A percentile compares a stretch with the other conserved stretches of the same genome.
Conservation (phyloP, 2,113 vertebrate genomes). For the Stegostoma tigrinum region DNA sequence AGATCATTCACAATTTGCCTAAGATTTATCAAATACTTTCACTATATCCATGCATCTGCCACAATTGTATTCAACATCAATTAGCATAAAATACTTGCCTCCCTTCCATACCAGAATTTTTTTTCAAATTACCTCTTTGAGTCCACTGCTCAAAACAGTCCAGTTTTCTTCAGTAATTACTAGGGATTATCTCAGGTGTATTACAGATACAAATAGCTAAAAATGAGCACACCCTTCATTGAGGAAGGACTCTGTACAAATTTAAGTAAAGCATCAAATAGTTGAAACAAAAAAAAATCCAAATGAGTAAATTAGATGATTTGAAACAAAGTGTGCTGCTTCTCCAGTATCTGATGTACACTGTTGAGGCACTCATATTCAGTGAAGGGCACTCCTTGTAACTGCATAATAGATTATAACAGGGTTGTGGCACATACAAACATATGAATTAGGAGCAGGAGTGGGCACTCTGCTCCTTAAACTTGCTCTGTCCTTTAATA, state of each 20-base stretch:
- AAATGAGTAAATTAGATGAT: neutral
- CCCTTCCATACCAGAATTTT: neutral
- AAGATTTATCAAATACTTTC: neutral
- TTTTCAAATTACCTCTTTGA: neutral
- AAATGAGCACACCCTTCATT: neutral
- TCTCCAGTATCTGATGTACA: neutral
- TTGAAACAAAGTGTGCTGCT: neutral
- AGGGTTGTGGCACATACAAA: neutral
- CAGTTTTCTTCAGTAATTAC: neutral
- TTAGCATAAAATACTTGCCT: neutral
- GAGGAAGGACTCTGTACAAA: neutral
- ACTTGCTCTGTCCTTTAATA: no score
- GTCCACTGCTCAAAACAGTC: neutral
- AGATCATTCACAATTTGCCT: neutral
- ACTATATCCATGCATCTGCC: neutral
- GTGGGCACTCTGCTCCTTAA: no score
- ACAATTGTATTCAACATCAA: neutral
- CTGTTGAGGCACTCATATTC: neutral
- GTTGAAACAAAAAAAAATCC: neutral
- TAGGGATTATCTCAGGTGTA: neutral
- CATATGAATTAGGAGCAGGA: no score
- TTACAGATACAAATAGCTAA: neutral
- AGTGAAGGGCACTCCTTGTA: neutral
- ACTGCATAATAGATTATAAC: neutral
- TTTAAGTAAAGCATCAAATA: neutral